Percentiles rank a stretch among this genome's conserved stretches.
Evolutionary conservation across 2,113 vertebrate genomes (phyloP).

Genomic region (Galbula dea): DNA sequence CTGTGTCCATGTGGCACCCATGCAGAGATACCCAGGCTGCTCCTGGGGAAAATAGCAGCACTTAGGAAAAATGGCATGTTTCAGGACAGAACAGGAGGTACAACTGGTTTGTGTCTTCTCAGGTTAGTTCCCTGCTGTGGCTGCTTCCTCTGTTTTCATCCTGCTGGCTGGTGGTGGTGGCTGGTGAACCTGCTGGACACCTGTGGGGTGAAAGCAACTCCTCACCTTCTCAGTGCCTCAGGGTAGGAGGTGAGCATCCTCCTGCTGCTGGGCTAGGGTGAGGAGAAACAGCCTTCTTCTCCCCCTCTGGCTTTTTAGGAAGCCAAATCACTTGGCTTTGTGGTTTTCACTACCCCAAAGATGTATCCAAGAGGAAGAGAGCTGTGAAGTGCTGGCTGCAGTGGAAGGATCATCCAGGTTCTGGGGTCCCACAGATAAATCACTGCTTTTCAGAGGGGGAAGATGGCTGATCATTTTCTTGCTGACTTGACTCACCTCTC

Average conservation of each 20-base stretch:
- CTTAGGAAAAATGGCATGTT: background rate
- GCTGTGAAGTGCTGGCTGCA: background rate
- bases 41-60: background rate
- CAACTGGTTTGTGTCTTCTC: background rate
- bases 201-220: background rate
- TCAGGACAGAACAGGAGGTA: background rate
- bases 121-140: too few species aligned
- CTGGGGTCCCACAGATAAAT: background rate
- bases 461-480: background rate
- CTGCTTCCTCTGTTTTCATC: background rate
- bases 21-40: background rate
- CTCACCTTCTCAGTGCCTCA: background rate
- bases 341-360: background rate
- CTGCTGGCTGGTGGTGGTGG: background rate
- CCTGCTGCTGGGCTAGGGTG: rapidly evolving
- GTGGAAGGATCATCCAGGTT: background rate
- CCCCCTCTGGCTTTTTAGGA: background rate
- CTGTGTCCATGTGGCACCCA: background rate
- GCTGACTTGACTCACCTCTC: background rate
- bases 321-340: background rate
- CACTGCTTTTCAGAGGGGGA: rapidly evolving
- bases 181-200: background rate
- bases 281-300: background rate
- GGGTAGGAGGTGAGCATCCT: background rate
- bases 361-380: background rate